Conservation (phyloP, 1,140 invertebrate genomes). For the Oncopodura yosiiana region DNA sequence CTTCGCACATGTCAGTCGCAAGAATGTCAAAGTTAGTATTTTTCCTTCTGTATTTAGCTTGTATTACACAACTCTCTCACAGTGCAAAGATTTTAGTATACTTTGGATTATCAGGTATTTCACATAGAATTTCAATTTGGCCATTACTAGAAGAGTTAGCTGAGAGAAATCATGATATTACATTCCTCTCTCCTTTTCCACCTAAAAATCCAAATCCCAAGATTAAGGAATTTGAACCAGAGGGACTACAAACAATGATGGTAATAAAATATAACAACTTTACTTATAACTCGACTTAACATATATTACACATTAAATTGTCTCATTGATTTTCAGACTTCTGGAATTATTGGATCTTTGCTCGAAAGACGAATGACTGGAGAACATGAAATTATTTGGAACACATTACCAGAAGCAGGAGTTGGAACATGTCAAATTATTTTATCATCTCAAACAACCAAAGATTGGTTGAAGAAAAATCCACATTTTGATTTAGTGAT, state of each 20-base stretch:
- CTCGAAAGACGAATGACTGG: background rate
- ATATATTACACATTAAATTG: no score
- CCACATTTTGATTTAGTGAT: background rate
- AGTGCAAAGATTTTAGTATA: conserved; percentile 4
- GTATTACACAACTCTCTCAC: background rate
- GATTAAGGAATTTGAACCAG: background rate
- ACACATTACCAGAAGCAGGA: no score
- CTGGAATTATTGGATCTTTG: background rate
- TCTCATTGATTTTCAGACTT: background rate
- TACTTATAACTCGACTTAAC: no score
- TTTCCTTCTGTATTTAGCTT: no score
- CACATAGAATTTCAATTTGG: background rate
- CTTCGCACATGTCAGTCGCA: no score
- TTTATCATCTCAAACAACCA: background rate
- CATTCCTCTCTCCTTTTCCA: background rate
- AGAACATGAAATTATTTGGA: background rate
- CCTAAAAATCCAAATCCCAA: conserved; percentile 1
- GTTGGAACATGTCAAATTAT: background rate
- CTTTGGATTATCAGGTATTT: background rate
- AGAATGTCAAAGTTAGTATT: no score
- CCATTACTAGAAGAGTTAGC: background rate
- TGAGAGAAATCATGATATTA: conserved; percentile 10
- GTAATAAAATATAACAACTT: background rate
- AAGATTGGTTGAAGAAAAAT: background rate
- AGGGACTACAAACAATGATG: background rate